These are phyloP conservation scores for Lasiurus cinereus DNA, from an alignment of 2,113 vertebrate genomes.

Conservation along the genomic window DNA sequence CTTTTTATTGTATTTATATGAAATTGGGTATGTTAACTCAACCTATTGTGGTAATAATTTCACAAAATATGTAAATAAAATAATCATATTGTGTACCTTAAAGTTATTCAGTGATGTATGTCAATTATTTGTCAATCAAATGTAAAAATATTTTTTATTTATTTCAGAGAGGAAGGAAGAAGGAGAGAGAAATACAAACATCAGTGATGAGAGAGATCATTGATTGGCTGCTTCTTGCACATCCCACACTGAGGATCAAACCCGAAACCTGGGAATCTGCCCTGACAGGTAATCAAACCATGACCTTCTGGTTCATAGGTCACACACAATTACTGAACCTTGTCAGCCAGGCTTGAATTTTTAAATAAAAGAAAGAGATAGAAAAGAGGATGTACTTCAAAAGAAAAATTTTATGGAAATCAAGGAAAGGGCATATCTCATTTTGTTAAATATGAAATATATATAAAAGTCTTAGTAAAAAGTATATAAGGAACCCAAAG, in stretches of 20 bases:
- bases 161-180: too few relatives aligned
- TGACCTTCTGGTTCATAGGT: too few relatives aligned
- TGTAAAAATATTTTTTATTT: not conserved
- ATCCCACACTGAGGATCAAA: too few relatives aligned
- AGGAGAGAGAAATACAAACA: too few relatives aligned
- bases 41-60: not conserved
- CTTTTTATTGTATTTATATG: not conserved
- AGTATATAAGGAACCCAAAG: not conserved
- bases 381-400: accelerated
- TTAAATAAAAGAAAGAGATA: not conserved
- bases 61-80: not conserved
- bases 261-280: too few relatives aligned
- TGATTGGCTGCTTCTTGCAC: too few relatives aligned
- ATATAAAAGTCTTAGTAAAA: not conserved
- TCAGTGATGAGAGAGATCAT: too few relatives aligned
- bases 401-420: not conserved
- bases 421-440: not conserved
- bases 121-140: not conserved
- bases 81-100: not conserved
- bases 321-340: too few relatives aligned
- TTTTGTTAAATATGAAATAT: not conserved
- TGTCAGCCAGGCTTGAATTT: not conserved
- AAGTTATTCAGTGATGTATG: not conserved
- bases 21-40: not conserved
- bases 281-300: too few relatives aligned